Conservation (phyloP, 2,113 vertebrate species). For the Rhinolophus ferrumequinum region DNA sequence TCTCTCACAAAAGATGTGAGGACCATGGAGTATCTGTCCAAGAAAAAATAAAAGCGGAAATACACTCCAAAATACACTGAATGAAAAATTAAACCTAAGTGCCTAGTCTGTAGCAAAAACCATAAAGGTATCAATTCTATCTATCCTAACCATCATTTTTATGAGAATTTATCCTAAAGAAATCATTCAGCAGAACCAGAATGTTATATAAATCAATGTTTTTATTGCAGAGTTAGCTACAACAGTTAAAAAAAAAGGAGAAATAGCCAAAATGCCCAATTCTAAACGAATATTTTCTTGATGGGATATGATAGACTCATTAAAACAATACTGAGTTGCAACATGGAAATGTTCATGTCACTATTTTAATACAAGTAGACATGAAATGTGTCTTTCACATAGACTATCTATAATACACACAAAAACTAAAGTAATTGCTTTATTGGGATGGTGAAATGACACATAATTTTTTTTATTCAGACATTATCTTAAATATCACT, state of each 20-base stretch:
- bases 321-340: not conserved
- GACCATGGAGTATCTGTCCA: not conserved
- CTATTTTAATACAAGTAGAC: constrained; percentile 7
- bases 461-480: constrained; percentile 57
- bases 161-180: not conserved
- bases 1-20: not conserved
- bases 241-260: not conserved
- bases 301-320: not conserved
- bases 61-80: constrained; percentile 57
- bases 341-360: not conserved
- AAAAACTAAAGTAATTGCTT: constrained; percentile 16
- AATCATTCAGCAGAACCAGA: not conserved
- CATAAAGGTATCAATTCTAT: not conserved
- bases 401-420: not conserved
- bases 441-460: constrained; percentile 9
- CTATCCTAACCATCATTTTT: not conserved
- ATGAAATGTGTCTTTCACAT: constrained; percentile 49
- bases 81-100: constrained; percentile 60
- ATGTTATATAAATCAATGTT: not conserved
- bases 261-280: not conserved
- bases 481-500: constrained; percentile 25
- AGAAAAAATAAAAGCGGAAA: not conserved
- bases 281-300: constrained; percentile 1
- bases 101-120: not conserved
- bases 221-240: not conserved